phyloP scores from a whole-genome alignment of 2,888 invertebrate species.

The Antheraea assamensis region DNA sequence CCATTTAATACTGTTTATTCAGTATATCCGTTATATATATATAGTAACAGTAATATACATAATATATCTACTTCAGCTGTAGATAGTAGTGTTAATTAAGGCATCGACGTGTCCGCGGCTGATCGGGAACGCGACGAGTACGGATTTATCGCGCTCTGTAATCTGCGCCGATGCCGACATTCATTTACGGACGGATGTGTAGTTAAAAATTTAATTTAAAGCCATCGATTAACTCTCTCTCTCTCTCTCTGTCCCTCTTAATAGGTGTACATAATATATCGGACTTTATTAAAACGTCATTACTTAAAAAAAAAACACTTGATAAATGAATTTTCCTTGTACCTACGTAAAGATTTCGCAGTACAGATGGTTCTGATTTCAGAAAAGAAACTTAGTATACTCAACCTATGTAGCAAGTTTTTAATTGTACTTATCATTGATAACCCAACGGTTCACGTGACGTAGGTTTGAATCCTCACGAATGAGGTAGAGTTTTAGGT shows the following conservation, averaged over 20 bases:
- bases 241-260: neutral
- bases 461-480: too few species aligned
- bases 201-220: conserved; percentile 23
- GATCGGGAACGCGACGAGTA: conserved; percentile 30
- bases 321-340: too few species aligned
- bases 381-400: too few species aligned
- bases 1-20: neutral
- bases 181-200: conserved; percentile 32
- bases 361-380: too few species aligned
- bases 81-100: conserved; percentile 47
- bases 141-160: conserved; percentile 42
- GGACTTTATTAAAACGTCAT: too few species aligned
- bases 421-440: too few species aligned
- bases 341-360: neutral
- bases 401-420: too few species aligned
- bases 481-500: too few species aligned
- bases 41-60: conserved; percentile 20
- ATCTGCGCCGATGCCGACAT: conserved; percentile 39
- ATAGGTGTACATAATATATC: neutral
- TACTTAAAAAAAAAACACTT: too few species aligned
- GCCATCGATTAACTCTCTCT: conserved; percentile 12
- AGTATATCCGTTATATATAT: conserved; percentile 6
- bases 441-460: too few species aligned
- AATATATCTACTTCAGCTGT: conserved; percentile 20
- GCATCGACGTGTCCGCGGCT: conserved; percentile 31